These are phyloP conservation scores for Halcyon senegalensis DNA, from an alignment of 2,113 vertebrate species.

Conservation along the genomic window DNA sequence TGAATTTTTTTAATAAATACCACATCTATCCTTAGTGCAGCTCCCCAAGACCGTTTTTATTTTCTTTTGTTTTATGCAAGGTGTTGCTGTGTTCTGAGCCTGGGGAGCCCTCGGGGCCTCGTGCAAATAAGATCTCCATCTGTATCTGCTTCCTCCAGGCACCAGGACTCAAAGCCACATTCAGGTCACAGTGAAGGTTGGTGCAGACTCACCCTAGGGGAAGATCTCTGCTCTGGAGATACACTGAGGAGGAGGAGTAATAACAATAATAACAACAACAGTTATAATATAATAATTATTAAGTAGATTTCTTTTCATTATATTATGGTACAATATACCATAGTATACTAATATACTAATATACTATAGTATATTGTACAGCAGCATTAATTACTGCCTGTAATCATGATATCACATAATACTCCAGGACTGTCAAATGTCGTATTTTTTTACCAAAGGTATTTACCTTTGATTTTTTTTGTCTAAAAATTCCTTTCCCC, in stretches of 20 bases:
- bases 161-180: neutral
- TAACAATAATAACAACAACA: neutral
- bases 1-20: neutral
- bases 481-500: neutral
- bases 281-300: neutral
- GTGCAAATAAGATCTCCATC: neutral
- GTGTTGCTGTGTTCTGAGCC: neutral
- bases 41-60: neutral
- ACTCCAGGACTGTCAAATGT: neutral
- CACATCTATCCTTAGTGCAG: neutral
- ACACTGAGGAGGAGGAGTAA: neutral
- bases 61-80: neutral
- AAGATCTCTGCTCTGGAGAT: neutral
- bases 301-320: neutral
- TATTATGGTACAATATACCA: neutral
- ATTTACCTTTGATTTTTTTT: neutral
- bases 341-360: neutral
- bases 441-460: fast-evolving
- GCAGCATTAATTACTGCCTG: neutral
- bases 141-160: neutral
- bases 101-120: neutral
- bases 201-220: neutral
- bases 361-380: neutral
- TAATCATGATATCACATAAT: neutral
- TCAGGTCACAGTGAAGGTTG: neutral